A percentile compares a stretch with the other conserved stretches of the same genome.
These are phyloP conservation scores for Tetrax tetrax DNA, from an alignment of 2,113 vertebrate species.

Conservation along the genomic window DNA sequence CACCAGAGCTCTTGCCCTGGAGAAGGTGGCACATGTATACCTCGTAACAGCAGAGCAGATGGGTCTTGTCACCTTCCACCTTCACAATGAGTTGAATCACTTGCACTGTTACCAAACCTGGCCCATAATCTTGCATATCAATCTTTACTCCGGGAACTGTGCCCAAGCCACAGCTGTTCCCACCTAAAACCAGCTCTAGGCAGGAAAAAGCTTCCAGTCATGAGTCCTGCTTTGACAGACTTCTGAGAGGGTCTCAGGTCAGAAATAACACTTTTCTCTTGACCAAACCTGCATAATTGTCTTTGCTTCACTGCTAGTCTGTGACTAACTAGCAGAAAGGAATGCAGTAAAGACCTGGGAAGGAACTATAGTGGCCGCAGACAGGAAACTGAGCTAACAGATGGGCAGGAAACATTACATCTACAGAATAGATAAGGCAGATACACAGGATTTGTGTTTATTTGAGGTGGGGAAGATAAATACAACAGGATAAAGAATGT, in stretches of 20 bases:
- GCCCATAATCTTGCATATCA: background rate
- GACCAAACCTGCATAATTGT: background rate
- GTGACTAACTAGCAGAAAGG: background rate
- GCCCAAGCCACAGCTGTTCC: background rate
- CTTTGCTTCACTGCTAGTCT: background rate
- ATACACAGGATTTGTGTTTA: background rate
- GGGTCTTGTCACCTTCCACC: background rate
- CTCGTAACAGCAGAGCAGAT: background rate
- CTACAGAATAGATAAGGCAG: background rate
- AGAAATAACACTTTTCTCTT: background rate
- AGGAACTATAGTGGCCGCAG: background rate
- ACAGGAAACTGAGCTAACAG: background rate
- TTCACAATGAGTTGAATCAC: background rate
- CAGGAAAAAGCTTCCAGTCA: background rate
- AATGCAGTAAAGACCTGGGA: background rate
- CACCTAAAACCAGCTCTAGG: background rate
- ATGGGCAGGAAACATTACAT: background rate
- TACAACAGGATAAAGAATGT: background rate
- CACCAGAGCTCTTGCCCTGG: background rate
- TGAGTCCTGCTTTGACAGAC: background rate
- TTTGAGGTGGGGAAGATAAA: background rate
- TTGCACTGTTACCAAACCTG: background rate
- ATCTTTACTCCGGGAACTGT: background rate
- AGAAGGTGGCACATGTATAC: accelerated
- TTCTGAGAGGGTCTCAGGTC: background rate